Evolutionary conservation across 2,797 vertebrate genomes (phyloP), one percentile per base, ranked within the genome.

Genomic region (Pachyuromys duprasi): DNA sequence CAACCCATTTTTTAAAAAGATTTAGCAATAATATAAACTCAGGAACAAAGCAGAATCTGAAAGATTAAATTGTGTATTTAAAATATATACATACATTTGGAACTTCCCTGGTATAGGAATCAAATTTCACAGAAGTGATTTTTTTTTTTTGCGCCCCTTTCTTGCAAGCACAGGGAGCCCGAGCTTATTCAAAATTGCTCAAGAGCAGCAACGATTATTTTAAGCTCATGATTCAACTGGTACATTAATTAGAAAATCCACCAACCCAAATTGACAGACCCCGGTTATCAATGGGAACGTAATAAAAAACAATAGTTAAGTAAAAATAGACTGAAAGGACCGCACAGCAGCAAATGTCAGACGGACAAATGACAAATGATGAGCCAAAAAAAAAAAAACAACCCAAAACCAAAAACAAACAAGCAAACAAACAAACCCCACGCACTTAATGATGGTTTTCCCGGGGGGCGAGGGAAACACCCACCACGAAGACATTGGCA

Each of bases 231-330:
- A 97, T 97, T 97, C 97, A 97, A 97, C 96, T 89, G 79, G 92
- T 74, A 97, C 94, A 96, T 97, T 97, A 97, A 97, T 97, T 96
- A 97, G 97, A 96, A 97, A 97, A 95, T 91, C 95, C 93, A 97
- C 86, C 94, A 97, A 97, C 86, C 96, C 90, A 94, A 97, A 97
- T 96, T 96, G 94, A 96, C 93, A 97, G 96, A 97, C 95, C 75
- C 53, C 89, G 90, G 86, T 97, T 97, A 97, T 97, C 95, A 97
- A 97, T 96, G 95, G 86, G 72, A 94, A 49, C 80, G 92, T 57
- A 90, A 95, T 96, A 97, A 97, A 95, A 95, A 95, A 96, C 92
- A 96, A 97, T 95, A 96, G 90, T 89, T 96, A 96, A 60, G 81
- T 93, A 93, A 97, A 97, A 97, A 97, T 90, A 97, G 97, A 93